Conservation (phyloP, 2,797 vertebrate genomes). For the Rhodeus uyekii region DNA sequence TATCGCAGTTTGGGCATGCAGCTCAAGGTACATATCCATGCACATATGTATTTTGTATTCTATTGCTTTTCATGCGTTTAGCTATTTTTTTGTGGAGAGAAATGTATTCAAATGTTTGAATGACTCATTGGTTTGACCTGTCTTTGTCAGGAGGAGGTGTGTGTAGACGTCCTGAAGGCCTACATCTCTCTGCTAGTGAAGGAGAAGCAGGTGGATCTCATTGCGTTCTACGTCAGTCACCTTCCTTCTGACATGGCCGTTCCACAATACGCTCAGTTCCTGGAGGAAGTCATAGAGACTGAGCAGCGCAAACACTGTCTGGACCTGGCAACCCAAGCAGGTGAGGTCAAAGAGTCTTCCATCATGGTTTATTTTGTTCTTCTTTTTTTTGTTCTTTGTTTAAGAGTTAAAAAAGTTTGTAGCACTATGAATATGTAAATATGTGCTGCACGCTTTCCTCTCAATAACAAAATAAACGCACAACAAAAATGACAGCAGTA, state of each 20-base stretch:
- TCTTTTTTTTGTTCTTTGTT: neutral
- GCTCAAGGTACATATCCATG: constrained; percentile 79
- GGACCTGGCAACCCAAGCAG: constrained; percentile 87
- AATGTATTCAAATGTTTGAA: neutral
- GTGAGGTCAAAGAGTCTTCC: constrained; percentile 67
- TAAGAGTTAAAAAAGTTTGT: neutral
- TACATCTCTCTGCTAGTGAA: constrained; percentile 87
- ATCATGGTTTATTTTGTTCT: neutral
- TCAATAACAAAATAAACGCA: neutral
- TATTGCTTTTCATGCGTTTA: neutral
- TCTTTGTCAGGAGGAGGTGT: constrained; percentile 86
- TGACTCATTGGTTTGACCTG: neutral
- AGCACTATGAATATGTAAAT: neutral
- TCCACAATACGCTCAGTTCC: constrained; percentile 85
- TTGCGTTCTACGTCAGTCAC: constrained; percentile 93
- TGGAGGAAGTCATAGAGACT: constrained; percentile 86
- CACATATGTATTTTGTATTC: neutral
- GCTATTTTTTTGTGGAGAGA: neutral
- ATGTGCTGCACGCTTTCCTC: neutral
- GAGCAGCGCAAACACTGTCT: constrained; percentile 88
- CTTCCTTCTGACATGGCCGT: constrained; percentile 84
- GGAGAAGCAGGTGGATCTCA: constrained; percentile 86
- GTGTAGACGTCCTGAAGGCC: constrained; percentile 87
- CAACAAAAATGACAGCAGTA: neutral
- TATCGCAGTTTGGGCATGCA: constrained; percentile 91